Percentiles rank a stretch among this genome's conserved stretches.
These are phyloP conservation scores for Melinopterus prodromus DNA, from an alignment of 2,888 invertebrate species.

Conservation along the genomic window DNA sequence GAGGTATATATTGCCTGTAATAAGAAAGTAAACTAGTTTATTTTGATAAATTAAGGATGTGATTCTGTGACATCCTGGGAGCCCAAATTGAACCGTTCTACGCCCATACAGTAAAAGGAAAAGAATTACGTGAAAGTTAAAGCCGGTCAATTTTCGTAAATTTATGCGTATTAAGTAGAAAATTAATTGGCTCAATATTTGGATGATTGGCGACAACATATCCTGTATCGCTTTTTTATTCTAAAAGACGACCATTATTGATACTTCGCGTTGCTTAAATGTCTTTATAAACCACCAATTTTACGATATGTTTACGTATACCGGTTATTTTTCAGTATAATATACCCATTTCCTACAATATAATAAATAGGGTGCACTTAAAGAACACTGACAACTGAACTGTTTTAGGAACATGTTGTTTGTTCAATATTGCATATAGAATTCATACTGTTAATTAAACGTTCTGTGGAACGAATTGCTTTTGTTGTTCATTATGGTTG, in stretches of 20 bases:
- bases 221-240: not conserved
- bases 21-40: slow-evolving; percentile 4
- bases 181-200: not conserved
- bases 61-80: not conserved
- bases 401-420: too few relatives aligned
- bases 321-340: not conserved
- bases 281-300: not conserved
- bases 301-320: not conserved
- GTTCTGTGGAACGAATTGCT: not conserved
- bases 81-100: not conserved
- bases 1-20: not conserved
- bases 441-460: too few relatives aligned
- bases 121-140: not conserved
- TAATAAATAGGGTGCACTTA: too few relatives aligned
- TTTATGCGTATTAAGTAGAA: not conserved
- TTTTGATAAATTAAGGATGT: not conserved
- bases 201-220: not conserved
- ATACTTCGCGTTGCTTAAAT: not conserved
- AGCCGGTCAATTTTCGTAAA: not conserved
- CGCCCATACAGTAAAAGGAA: not conserved
- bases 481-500: not conserved
- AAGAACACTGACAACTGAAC: too few relatives aligned
- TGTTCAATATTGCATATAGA: too few relatives aligned
- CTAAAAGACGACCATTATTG: not conserved
- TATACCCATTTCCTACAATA: too few relatives aligned